These are phyloP conservation scores for Bombus turneri DNA, from an alignment of 1,140 invertebrate species.

Conservation along the genomic window DNA sequence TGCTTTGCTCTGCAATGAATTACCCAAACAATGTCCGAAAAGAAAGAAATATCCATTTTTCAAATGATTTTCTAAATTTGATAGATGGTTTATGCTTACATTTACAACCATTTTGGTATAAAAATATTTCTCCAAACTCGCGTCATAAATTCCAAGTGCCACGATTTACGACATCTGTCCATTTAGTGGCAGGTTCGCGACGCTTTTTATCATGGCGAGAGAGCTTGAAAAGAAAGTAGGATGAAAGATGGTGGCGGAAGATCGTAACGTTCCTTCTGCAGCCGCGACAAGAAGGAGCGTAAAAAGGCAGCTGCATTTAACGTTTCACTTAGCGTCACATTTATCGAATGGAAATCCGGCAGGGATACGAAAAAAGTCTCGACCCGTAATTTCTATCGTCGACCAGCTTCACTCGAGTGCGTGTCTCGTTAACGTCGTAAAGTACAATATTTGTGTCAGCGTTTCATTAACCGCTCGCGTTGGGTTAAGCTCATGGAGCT, in stretches of 20 bases:
- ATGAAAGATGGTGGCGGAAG: neutral
- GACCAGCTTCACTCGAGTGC: constrained; percentile 9
- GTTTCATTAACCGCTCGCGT: constrained; percentile 43
- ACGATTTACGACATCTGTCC: neutral
- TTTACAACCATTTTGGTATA: neutral
- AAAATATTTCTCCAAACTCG: neutral
- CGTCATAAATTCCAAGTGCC: neutral
- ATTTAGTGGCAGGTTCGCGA: neutral
- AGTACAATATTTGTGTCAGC: constrained; percentile 36
- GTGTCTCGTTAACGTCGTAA: constrained; percentile 29
- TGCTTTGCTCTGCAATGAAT: too few species aligned
- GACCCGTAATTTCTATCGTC: constrained; percentile 1
- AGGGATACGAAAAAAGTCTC: too few species aligned
- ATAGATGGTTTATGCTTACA: neutral
- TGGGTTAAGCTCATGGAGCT: constrained; percentile 10
- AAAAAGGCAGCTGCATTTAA: neutral
- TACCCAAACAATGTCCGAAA: too few species aligned
- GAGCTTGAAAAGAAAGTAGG: neutral
- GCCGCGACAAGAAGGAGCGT: too few species aligned
- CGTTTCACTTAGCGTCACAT: constrained; percentile 15
- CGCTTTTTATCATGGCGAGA: neutral
- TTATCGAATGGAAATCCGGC: constrained; percentile 9
- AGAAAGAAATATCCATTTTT: too few species aligned
- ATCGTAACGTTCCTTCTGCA: too few species aligned
- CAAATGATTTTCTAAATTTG: too few species aligned